Base-by-base conservation (phyloP, 23 tunicate species). In the Halocynthia roretzi region DNA sequence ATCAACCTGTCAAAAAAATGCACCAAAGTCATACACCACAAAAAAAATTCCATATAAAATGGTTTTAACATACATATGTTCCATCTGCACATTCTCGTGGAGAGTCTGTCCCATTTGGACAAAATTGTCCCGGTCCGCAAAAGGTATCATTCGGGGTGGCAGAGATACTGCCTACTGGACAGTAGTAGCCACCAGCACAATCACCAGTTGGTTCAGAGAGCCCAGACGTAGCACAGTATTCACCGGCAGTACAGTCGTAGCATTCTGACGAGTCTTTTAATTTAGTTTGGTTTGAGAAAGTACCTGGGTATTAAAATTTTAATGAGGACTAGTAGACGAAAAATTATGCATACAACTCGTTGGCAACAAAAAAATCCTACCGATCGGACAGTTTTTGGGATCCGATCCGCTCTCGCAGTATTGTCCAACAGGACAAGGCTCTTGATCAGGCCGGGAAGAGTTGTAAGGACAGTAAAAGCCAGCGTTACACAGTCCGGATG, bases 381-480 rank as follows among this genome's bases (percentile, higher is more conserved):
- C 97, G 52, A 76, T 71, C 11, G 97, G 97, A 54, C 97, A 91
- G 8, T 53, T 54, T 40, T 67, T 61, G 10, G 86, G 84, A 23
- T 20, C 53, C 18, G 18, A 20, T 22, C 80, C 83, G n/a, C 23
- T 71, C 14, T 6, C 68, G 67, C 99, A 94, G 62, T 76, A 94
- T 15, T 40, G 52, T 77, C 99, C 99, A 7, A 58, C 70, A 8
- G 71, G 78, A 78, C 99, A 94, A 12, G 60, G 76, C 7, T 74
- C 85, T 58, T 88, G 91, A 23, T 84, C 56, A 51, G 68, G 81
- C 51, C 77, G 48, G 53, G 87, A 76, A 31, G 98, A 70, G 63
- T 92, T 92, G 75, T 10, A 19, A 6, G 87, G 90, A 72, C 99
- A 94, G 44, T 80, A 87, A 68, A 48, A 94, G 8, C 99, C 99